Conservation (phyloP, 2,797 vertebrate genomes). For the Hipposideros larvatus region DNA sequence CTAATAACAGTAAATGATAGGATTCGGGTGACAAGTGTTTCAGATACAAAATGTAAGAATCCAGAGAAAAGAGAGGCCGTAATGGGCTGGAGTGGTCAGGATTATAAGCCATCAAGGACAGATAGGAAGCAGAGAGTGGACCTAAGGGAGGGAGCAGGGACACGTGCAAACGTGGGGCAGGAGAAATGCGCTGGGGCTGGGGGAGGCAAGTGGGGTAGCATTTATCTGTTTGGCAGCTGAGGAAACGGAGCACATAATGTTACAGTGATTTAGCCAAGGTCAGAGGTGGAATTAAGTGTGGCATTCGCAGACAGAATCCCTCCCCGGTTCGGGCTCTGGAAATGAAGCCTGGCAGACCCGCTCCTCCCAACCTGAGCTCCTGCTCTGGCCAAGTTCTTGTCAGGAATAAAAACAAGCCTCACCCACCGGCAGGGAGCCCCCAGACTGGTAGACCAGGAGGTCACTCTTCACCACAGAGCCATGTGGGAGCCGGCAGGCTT, state of each 20-base stretch:
- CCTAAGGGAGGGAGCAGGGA: too few relatives aligned
- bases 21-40: background rate
- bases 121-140: background rate
- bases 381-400: background rate
- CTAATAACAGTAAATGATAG: background rate
- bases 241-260: background rate
- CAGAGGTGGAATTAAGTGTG: background rate
- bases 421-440: background rate
- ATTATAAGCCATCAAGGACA: background rate
- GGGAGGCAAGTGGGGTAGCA: background rate
- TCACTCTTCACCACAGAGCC: background rate
- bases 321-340: accelerated
- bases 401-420: background rate
- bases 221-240: background rate
- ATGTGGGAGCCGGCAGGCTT: background rate
- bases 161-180: accelerated
- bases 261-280: background rate
- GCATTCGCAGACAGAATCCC: too few relatives aligned
- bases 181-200: background rate
- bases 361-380: background rate
- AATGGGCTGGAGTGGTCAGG: background rate
- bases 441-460: background rate
- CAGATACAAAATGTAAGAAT: background rate
- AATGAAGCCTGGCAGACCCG: background rate
- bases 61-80: background rate